Base-by-base conservation (phyloP, 2,888 invertebrate genomes). In the Portevinia maculata region DNA sequence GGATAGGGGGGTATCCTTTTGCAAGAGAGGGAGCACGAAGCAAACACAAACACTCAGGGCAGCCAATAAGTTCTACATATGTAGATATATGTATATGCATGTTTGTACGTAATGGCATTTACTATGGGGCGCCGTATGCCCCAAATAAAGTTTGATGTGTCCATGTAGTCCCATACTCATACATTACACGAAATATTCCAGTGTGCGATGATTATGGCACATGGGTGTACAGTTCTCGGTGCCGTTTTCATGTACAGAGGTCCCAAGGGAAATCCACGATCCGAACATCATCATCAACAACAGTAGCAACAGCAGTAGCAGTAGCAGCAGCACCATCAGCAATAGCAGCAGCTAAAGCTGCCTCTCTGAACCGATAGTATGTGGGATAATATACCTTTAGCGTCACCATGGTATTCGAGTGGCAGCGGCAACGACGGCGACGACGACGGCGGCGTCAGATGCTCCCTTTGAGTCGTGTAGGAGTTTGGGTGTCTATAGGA, bases 181-280 rank as follows among this genome's bases (percentile, higher is more conserved):
- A 87, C 86, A 87, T 88, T 87, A 86, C 85, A 86, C 85, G 85
- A 85, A 86, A 85, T 87, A 89, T 89, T 89, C 89, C 89, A 89
- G 86, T 87, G 89, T 87, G 90, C 87, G 87, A 87, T 87, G 88
- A 88, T 89, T 89, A 90, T 90, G 89, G 89, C 90, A 89, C 90
- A 89, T 90, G 89, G 89, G 90, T 90, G 90, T 89, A 89, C 84
- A 85, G 81, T 85, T 85, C 85, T 84, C 84, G 83, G 81, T 85
- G 84, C 84, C 85, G 84, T 86, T 84, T 84, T 85, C 81, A 84
- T 84, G 70, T 86, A 84, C 84, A 84, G 86, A 87, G 86, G 85
- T 85, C 90, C 86, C 89, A 76, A 79, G 87, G 88, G 90, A 88
- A 87, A 88, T 88, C 87, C 88, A 86, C 87, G 88, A 88, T 89